Evolutionary conservation across 2,113 vertebrate species (phyloP).

Genomic region (Podiceps cristatus): DNA sequence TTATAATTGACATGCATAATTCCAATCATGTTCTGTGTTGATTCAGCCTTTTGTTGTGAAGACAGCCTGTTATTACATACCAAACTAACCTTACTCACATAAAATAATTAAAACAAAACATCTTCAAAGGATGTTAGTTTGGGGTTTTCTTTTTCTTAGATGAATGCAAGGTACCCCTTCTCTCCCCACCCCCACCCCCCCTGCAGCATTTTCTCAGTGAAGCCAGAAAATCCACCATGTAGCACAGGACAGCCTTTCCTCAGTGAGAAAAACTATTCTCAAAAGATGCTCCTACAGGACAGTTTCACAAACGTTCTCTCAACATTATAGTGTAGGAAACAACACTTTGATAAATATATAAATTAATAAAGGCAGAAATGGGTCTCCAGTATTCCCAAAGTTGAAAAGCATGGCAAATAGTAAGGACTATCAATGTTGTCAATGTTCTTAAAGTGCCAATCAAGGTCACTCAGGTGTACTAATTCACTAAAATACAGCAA

Average conservation of each 20-base stretch:
- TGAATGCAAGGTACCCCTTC: not conserved
- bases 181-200: not conserved
- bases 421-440: slow-evolving; percentile 2
- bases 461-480: not conserved
- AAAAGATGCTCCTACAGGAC: not conserved
- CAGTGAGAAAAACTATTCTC: not conserved
- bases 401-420: not conserved
- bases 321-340: not conserved
- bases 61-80: slow-evolving; percentile 65
- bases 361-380: slow-evolving; percentile 22
- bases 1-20: slow-evolving; percentile 74
- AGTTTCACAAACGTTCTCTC: not conserved
- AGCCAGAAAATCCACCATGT: not conserved
- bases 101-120: slow-evolving; percentile 31
- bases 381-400: not conserved
- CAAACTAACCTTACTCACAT: slow-evolving; percentile 10
- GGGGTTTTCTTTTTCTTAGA: not conserved
- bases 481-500: slow-evolving; percentile 13
- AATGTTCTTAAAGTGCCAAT: slow-evolving; percentile 4
- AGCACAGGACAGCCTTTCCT: not conserved
- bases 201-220: not conserved
- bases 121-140: slow-evolving; percentile 12
- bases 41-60: slow-evolving; percentile 65
- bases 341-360: slow-evolving; percentile 21
- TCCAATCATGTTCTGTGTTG: slow-evolving; percentile 52